phyloP scores from a whole-genome alignment of 2,113 vertebrate species.

The Engraulis encrasicolus region DNA sequence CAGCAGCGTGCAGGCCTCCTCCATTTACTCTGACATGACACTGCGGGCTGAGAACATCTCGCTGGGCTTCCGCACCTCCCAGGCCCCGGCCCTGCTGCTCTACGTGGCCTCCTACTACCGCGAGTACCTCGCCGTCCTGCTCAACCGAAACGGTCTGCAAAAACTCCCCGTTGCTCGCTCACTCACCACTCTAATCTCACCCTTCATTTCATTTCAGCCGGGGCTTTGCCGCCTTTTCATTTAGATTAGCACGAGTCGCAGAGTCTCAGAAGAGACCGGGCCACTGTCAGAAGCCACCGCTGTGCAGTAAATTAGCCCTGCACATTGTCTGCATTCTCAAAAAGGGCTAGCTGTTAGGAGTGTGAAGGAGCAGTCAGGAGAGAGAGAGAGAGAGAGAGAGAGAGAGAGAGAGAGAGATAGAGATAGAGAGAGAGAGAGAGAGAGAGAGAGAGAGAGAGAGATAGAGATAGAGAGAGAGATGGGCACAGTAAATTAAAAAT shows the following conservation, averaged over 20 bases:
- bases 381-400: not conserved
- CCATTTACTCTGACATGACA: slow-evolving; percentile 84
- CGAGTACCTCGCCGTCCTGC: slow-evolving; percentile 84
- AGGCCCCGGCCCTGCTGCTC: slow-evolving; percentile 83
- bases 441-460: no score
- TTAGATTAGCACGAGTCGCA: slow-evolving; percentile 53
- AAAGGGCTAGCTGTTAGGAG: not conserved
- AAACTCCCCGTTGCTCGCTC: slow-evolving; percentile 3
- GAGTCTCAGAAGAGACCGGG: slow-evolving; percentile 49
- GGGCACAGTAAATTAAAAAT: not conserved
- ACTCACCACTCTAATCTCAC: slow-evolving; percentile 22
- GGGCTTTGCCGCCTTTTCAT: slow-evolving; percentile 43
- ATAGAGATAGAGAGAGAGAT: no score
- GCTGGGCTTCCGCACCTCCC: slow-evolving; percentile 85
- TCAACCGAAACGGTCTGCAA: slow-evolving; percentile 86
- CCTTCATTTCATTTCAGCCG: slow-evolving; percentile 24
- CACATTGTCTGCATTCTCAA: slow-evolving; percentile 34
- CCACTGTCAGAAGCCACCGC: slow-evolving; percentile 45
- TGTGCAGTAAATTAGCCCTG: slow-evolving; percentile 40
- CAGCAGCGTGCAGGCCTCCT: slow-evolving; percentile 80
- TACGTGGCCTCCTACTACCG: slow-evolving; percentile 83
- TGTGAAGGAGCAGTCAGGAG: no score
- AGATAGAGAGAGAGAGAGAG: no score
- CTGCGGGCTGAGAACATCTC: slow-evolving; percentile 79
- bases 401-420: no score